Percentiles rank a stretch among this genome's conserved stretches.
These are phyloP conservation scores for Nothocercus julius DNA, from an alignment of 2,113 vertebrate genomes.

Conservation along the genomic window DNA sequence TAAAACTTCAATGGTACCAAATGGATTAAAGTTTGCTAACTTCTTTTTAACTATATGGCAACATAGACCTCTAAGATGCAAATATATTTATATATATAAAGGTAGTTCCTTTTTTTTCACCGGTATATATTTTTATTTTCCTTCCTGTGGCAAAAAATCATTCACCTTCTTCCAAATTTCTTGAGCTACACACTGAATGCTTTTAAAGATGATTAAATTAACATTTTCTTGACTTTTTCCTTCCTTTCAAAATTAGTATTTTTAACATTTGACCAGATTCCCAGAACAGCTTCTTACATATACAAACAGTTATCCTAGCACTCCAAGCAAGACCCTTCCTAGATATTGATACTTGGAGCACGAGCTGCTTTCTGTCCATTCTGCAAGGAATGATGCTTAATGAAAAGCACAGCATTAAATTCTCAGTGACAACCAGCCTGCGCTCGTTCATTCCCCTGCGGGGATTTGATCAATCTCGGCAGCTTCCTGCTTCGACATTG, in stretches of 20 bases:
- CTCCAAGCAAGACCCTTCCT: background rate
- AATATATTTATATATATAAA: background rate
- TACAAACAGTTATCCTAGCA: background rate
- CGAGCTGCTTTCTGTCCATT: background rate
- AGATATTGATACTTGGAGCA: background rate
- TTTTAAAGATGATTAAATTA: background rate
- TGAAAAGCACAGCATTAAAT: background rate
- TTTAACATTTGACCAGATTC: background rate
- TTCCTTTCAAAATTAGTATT: background rate
- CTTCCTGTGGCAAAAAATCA: background rate
- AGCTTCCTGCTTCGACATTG: background rate
- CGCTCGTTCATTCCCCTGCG: background rate
- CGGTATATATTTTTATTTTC: background rate
- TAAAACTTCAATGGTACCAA: background rate
- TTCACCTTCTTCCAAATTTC: background rate
- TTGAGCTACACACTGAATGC: background rate
- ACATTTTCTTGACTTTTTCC: background rate
- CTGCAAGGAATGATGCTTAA: background rate
- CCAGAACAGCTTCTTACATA: background rate
- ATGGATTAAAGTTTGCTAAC: background rate
- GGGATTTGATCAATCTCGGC: background rate
- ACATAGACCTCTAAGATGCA: background rate
- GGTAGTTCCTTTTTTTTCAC: background rate
- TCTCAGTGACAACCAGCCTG: background rate
- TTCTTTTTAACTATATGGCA: background rate